These are phyloP conservation scores for Huso huso DNA, from an alignment of 2,797 vertebrate species.

Conservation along the genomic window DNA sequence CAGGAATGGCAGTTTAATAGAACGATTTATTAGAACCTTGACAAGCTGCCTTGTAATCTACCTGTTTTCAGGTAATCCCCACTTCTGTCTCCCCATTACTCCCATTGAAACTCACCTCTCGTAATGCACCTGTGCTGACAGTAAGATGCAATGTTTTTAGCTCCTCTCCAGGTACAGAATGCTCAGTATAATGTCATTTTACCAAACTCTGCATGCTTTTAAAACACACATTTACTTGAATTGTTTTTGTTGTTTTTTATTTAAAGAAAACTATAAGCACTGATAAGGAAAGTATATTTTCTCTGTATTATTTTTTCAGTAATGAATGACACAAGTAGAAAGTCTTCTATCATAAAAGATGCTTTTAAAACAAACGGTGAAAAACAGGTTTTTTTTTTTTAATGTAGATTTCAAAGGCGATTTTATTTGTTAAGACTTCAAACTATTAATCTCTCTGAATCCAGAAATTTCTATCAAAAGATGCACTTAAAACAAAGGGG, in stretches of 20 bases:
- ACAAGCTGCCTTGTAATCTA: no score
- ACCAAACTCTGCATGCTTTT: conserved; percentile 36
- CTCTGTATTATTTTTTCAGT: conserved; percentile 12
- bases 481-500: no score
- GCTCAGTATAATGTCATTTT: conserved; percentile 19
- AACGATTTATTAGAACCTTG: no score
- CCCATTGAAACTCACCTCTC: conserved; percentile 25
- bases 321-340: conserved; percentile 11
- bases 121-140: conserved; percentile 18
- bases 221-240: conserved; percentile 36
- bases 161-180: conserved; percentile 42
- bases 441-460: no score
- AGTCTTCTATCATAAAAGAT: no score
- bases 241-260: conserved; percentile 32
- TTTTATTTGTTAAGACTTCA: no score
- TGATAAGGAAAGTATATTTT: conserved; percentile 28
- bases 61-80: no score
- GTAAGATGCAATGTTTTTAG: conserved; percentile 21
- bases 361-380: no score
- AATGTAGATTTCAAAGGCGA: no score
- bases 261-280: conserved; percentile 32
- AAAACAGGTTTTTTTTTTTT: no score
- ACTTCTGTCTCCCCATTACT: conserved; percentile 21
- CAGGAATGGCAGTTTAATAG: no score
- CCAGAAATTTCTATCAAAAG: no score